phyloP scores from a whole-genome alignment of 37 sponge, comb jelly and placozoan species.

The Spongia lamella region DNA sequence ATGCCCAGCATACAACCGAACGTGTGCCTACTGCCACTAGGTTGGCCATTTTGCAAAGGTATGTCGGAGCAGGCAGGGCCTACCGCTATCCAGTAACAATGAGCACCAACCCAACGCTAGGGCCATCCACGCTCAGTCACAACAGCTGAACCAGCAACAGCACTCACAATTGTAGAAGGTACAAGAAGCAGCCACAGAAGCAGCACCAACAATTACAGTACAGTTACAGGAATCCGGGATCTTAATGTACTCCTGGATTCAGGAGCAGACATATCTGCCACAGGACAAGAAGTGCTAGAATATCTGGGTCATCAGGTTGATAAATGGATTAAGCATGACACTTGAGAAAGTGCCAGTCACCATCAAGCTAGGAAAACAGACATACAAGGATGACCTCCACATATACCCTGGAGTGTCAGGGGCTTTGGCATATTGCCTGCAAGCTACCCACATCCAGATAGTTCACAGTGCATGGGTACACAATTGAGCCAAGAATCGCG shows the following conservation, averaged over 20 bases:
- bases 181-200: background rate
- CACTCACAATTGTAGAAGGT: too few relatives aligned
- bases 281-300: slow-evolving; percentile 2
- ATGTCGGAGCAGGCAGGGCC: background rate
- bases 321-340: slow-evolving; percentile 3
- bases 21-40: slow-evolving; percentile 27
- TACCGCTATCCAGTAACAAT: background rate
- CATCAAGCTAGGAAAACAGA: background rate
- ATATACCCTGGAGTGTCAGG: too few relatives aligned
- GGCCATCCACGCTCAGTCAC: background rate
- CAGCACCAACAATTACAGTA: slow-evolving; percentile 24
- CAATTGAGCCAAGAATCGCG: too few relatives aligned
- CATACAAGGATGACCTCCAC: background rate
- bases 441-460: too few relatives aligned
- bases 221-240: background rate
- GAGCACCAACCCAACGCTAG: background rate
- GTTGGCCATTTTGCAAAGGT: slow-evolving; percentile 38
- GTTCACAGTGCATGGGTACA: too few relatives aligned
- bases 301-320: background rate
- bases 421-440: too few relatives aligned
- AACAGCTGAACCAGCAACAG: too few relatives aligned
- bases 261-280: too few relatives aligned
- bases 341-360: slow-evolving; percentile 12
- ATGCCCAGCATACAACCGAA: slow-evolving; percentile 11
- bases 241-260: background rate